Evolutionary conservation across 2,113 vertebrate species (phyloP).

Genomic region (Poeciliopsis turrubarensis): DNA sequence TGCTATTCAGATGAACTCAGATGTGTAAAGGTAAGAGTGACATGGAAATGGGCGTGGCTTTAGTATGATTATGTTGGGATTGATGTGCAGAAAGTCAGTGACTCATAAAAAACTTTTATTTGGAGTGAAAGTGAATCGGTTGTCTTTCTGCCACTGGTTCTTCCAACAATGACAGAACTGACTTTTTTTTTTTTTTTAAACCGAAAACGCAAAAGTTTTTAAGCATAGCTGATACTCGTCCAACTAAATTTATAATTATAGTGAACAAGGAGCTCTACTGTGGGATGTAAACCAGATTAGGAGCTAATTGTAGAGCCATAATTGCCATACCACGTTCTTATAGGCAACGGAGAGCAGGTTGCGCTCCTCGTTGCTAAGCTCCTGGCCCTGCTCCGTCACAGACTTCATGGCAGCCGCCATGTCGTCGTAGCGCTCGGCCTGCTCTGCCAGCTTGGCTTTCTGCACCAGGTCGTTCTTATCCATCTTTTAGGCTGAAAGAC

Average conservation of each 20-base stretch:
- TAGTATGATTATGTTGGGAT: no score
- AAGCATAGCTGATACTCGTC: no score
- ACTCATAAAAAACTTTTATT: background rate
- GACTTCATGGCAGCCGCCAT: slow-evolving; percentile 98
- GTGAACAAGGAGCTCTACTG: background rate
- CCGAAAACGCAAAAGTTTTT: no score
- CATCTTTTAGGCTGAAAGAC: slow-evolving; percentile 83
- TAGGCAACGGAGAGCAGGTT: slow-evolving; percentile 98
- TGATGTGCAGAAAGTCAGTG: background rate
- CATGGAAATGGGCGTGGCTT: background rate
- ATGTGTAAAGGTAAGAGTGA: background rate
- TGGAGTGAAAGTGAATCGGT: background rate
- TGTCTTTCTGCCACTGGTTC: background rate
- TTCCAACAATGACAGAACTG: background rate
- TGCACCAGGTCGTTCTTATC: slow-evolving; percentile 98
- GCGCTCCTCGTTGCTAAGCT: slow-evolving; percentile 97
- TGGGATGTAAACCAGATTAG: background rate
- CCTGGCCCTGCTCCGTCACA: slow-evolving; percentile 92
- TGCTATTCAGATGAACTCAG: no score
- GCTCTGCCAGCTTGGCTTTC: slow-evolving; percentile 97
- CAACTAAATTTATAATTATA: no score
- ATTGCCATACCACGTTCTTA: slow-evolving; percentile 91
- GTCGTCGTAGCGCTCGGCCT: slow-evolving; percentile 98
- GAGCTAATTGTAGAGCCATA: background rate
- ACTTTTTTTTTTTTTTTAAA: no score